Evolutionary conservation across 2,797 vertebrate species (phyloP).

Genomic region (Eulemur albifrons): DNA sequence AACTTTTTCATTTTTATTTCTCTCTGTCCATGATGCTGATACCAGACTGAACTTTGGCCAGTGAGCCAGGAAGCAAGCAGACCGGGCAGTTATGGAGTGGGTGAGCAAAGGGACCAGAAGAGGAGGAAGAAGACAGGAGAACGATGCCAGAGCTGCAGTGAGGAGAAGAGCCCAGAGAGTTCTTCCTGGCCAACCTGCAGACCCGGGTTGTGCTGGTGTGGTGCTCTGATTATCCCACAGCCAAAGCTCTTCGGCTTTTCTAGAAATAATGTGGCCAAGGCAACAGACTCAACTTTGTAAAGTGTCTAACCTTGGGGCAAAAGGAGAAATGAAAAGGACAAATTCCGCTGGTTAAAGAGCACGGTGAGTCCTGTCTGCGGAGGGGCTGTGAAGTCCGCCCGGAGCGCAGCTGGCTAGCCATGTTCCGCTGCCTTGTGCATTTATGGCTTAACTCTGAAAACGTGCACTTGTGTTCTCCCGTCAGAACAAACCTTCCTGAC

Average conservation of each 20-base stretch:
- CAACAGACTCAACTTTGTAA: conserved; percentile 17
- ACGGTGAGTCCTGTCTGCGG: background rate
- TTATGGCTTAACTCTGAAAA: conserved; percentile 63
- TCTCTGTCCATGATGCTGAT: background rate
- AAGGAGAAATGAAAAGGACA: conserved; percentile 21
- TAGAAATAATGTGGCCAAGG: background rate
- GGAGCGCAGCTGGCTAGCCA: background rate
- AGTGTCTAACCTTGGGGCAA: conserved; percentile 31
- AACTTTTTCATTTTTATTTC: background rate
- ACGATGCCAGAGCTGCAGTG: background rate
- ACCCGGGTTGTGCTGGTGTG: background rate
- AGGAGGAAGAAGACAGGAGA: background rate
- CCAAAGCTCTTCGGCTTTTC: conserved; percentile 26
- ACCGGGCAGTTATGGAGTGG: background rate
- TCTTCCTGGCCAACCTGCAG: background rate
- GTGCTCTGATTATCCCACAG: background rate
- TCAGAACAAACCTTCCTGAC: conserved; percentile 65
- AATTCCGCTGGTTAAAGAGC: background rate
- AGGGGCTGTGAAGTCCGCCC: background rate
- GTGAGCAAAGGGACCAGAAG: background rate
- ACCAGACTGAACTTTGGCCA: background rate
- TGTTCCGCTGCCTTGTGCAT: background rate
- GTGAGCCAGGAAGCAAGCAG: background rate
- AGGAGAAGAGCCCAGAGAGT: background rate
- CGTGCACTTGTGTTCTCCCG: conserved; percentile 63